Evolutionary conservation across 1,140 invertebrate species (phyloP), one percentile per base, ranked within the genome.

Genomic region (Papilio dardanus): DNA sequence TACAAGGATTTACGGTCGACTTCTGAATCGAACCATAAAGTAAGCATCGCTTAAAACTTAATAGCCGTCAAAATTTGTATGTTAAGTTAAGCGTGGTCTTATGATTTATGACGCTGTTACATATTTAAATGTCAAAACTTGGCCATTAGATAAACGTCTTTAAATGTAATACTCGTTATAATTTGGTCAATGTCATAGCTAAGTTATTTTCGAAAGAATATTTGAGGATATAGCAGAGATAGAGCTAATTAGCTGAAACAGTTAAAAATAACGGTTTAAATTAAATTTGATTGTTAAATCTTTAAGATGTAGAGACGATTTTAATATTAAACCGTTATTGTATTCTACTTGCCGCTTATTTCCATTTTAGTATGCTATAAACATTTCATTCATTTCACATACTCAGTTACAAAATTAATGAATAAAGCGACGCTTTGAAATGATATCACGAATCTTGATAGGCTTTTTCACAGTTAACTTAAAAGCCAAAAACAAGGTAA

Each of bases 281-380:
- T 37, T 19, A 46, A n/a, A 19, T 46, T 46, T 46, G 42, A n/a
- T 46, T 46, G 42, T 19, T 46, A 46, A 46, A 46, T 46, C n/a
- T 5, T 46, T 46, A 19, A 46, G 42, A 46, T 46, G n/a, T 46
- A 16, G 8, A 19, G 42, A 46, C n/a, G n/a, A n/a, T 46, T 46
- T 46, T 46, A n/a, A 46, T 19, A 46, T 19, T 46, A 30, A n/a
- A 66, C 65, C 65, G 65, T 66, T 66, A 66, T n/a, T 66, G 16
- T 66, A 19, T 66, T 12, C 62, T n/a, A 66, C 16, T 0, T 31
- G 30, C 30, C 30, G 30, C 6, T 66, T 33, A n/a, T 66, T 66
- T 66, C 65, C 65, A 33, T 66, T 66, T 31, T 33, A 66, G 65
- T 31, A 31, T 31, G 65, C n/a, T 66, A 66, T 66, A 31, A 66